Conservation (phyloP, 2,888 invertebrate genomes). For the Drepana falcataria region DNA sequence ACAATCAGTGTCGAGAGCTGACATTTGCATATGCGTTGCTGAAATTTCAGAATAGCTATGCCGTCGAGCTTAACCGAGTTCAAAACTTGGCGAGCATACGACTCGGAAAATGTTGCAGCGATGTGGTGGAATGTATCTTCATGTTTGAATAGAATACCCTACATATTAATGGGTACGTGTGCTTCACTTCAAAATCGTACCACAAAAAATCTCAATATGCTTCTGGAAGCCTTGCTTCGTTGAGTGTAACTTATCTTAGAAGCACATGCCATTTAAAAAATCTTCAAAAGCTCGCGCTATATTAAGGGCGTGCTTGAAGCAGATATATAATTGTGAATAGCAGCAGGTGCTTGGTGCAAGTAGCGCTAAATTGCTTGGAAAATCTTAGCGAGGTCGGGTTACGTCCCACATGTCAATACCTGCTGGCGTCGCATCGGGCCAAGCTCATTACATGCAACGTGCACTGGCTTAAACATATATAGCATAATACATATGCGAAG, state of each 20-base stretch:
- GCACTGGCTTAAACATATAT: constrained; percentile 11
- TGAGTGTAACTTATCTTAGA: constrained; percentile 45
- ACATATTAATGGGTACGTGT: constrained; percentile 41
- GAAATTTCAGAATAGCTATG: constrained; percentile 74
- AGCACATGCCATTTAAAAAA: constrained; percentile 49
- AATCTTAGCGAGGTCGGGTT: constrained; percentile 44
- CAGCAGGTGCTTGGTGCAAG: constrained; percentile 46
- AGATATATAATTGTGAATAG: constrained; percentile 47
- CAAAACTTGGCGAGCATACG: constrained; percentile 63
- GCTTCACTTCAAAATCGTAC: constrained; percentile 29
- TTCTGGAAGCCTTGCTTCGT: constrained; percentile 34
- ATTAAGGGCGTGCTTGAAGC: constrained; percentile 42
- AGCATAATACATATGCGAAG: constrained; percentile 2
- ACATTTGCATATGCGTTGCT: constrained; percentile 76
- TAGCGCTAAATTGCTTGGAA: constrained; percentile 49
- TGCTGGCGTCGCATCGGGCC: constrained; percentile 26
- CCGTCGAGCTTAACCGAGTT: constrained; percentile 69
- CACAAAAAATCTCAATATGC: constrained; percentile 36
- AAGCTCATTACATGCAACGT: constrained; percentile 8
- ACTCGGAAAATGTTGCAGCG: constrained; percentile 53
- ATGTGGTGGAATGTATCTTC: constrained; percentile 49
- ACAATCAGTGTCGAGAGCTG: constrained; percentile 77
- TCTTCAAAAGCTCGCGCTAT: constrained; percentile 44
- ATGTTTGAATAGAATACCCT: constrained; percentile 43
- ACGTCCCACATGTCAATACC: constrained; percentile 53